A percentile compares a stretch with the other conserved stretches of the same genome.
Conservation (phyloP, 2,797 vertebrate genomes). For the Protosalanx chinensis region DNA sequence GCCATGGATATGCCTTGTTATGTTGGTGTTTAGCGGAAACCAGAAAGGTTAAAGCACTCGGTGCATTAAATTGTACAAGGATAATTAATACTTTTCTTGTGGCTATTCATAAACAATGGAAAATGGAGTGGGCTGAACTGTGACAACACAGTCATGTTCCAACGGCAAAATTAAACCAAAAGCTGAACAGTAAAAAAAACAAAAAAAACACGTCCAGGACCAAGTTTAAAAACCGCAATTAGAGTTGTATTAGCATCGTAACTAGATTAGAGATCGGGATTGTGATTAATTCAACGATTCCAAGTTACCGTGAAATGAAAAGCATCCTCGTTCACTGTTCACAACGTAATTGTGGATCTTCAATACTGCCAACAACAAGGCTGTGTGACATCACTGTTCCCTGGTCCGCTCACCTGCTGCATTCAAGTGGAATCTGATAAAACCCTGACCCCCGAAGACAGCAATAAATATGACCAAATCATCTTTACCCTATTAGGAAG, state of each 20-base stretch:
- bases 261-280: neutral
- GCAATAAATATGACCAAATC: constrained; percentile 15
- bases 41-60: constrained; percentile 99
- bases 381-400: neutral
- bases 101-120: constrained; percentile 99
- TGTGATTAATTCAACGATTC: neutral
- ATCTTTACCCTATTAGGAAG: constrained; percentile 29
- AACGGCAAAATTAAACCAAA: constrained; percentile 73
- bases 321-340: constrained; percentile 3
- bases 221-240: neutral
- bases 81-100: constrained; percentile 99
- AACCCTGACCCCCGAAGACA: neutral
- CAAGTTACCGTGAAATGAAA: constrained; percentile 18
- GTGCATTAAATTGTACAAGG: constrained; percentile 99
- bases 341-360: constrained; percentile 1
- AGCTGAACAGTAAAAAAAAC: constrained; percentile 61
- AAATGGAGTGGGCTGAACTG: constrained; percentile 93
- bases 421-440: neutral
- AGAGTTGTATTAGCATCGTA: neutral
- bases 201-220: neutral
- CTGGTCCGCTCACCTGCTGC: neutral
- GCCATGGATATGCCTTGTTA: constrained; percentile 98
- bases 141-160: constrained; percentile 86
- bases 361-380: neutral
- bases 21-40: constrained; percentile 95